Conservation (phyloP, 2,888 invertebrate species). For the Metallyticus violacea region DNA sequence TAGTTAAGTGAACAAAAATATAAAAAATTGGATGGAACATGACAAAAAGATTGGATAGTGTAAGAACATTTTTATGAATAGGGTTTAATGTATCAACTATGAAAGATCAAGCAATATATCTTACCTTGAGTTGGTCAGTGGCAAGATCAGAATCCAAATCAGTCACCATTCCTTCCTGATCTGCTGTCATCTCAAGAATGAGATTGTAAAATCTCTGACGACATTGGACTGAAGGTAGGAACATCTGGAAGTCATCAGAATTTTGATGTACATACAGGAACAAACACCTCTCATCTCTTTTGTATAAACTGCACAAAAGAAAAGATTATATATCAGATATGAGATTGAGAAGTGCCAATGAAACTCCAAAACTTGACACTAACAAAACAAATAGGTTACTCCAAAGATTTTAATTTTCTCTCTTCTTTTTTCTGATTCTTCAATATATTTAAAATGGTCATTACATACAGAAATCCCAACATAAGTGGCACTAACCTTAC, state of each 20-base stretch:
- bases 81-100: too few species aligned
- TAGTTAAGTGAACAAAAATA: too few species aligned
- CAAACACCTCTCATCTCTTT: slow-evolving; percentile 91
- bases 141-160: slow-evolving; percentile 72
- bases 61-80: too few species aligned
- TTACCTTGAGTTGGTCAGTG: slow-evolving; percentile 62
- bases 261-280: slow-evolving; percentile 97
- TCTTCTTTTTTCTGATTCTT: not conserved
- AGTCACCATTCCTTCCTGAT: slow-evolving; percentile 75
- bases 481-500: slow-evolving; percentile 58
- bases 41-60: too few species aligned
- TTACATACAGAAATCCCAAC: not conserved
- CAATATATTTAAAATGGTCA: not conserved
- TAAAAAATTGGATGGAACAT: too few species aligned
- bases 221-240: slow-evolving; percentile 86
- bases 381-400: not conserved
- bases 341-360: not conserved
- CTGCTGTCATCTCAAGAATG: slow-evolving; percentile 82
- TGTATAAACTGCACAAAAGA: slow-evolving; percentile 72
- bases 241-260: slow-evolving; percentile 98
- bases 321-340: slow-evolving; percentile 3
- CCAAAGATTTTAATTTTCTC: not conserved
- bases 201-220: slow-evolving; percentile 81
- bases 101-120: not conserved
- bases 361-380: not conserved